A percentile compares a stretch with the other conserved stretches of the same genome.
Evolutionary conservation across 2,888 invertebrate genomes (phyloP).

Genomic region (Aplocera efformata): DNA sequence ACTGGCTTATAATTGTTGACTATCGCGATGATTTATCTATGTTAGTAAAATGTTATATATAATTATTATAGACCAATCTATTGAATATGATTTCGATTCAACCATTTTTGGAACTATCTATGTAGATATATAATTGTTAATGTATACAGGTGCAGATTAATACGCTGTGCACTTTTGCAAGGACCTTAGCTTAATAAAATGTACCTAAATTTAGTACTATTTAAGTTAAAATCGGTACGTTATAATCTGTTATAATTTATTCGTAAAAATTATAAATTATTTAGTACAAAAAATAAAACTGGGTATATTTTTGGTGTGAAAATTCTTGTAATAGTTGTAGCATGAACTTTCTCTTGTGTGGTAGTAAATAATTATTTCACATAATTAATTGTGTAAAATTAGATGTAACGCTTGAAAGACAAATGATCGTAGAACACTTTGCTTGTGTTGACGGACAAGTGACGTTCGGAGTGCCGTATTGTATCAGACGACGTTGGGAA

Average conservation of each 20-base stretch:
- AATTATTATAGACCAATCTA: background rate
- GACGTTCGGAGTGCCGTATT: slow-evolving; percentile 19
- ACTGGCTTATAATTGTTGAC: no score
- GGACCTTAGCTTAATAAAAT: no score
- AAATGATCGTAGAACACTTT: slow-evolving; percentile 6
- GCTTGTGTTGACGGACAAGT: background rate
- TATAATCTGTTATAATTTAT: slow-evolving; percentile 11
- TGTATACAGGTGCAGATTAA: no score
- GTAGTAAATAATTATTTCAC: slow-evolving; percentile 6
- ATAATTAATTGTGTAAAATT: slow-evolving; percentile 10
- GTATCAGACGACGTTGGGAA: slow-evolving; percentile 43
- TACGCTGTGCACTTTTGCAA: no score
- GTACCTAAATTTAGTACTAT: background rate
- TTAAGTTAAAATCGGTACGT: slow-evolving; percentile 4
- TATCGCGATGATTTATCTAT: slow-evolving; percentile 1
- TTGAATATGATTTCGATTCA: background rate
- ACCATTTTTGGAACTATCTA: background rate
- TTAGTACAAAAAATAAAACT: slow-evolving; percentile 12
- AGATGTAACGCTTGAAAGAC: slow-evolving; percentile 7
- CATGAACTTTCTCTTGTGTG: slow-evolving; percentile 7
- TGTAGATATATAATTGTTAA: no score
- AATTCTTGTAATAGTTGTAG: slow-evolving; percentile 2
- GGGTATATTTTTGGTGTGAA: slow-evolving; percentile 4
- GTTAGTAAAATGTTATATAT: background rate
- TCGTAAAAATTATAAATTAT: slow-evolving; percentile 11